Evolutionary conservation across 2,113 vertebrate genomes (phyloP).

Genomic region (Crotalus horridus): DNA sequence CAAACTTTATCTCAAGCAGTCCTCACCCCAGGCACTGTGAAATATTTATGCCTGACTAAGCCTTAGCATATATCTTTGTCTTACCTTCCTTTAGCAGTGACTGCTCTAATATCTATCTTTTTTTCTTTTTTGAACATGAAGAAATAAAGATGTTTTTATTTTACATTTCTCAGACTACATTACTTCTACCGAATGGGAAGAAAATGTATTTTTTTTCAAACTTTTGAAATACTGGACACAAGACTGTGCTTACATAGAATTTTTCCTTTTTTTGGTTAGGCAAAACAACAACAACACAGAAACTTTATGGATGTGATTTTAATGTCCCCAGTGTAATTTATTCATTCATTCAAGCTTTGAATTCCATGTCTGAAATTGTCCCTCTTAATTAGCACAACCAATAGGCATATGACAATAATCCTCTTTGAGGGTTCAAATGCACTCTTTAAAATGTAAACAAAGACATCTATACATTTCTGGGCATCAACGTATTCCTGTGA

Average conservation of each 20-base stretch:
- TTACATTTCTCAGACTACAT: neutral
- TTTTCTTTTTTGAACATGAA: neutral
- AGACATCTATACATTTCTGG: neutral
- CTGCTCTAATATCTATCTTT: neutral
- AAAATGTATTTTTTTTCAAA: neutral
- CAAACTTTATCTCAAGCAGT: constrained; percentile 54
- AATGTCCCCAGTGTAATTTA: neutral
- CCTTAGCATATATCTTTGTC: constrained; percentile 53
- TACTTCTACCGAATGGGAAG: neutral
- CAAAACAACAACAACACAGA: neutral
- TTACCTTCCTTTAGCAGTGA: constrained; percentile 9
- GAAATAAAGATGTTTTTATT: neutral
- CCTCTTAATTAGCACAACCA: neutral
- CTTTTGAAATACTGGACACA: neutral
- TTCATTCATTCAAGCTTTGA: neutral
- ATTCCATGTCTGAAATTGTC: neutral
- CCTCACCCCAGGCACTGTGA: constrained; percentile 48
- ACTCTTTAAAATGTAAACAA: neutral
- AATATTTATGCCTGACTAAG: constrained; percentile 52
- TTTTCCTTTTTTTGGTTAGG: neutral
- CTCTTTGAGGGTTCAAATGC: neutral
- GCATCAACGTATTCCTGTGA: neutral
- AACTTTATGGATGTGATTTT: neutral
- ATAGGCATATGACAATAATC: neutral
- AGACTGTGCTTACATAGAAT: neutral